Conservation (phyloP, 2,113 vertebrate species). For the Corapipo altera region DNA sequence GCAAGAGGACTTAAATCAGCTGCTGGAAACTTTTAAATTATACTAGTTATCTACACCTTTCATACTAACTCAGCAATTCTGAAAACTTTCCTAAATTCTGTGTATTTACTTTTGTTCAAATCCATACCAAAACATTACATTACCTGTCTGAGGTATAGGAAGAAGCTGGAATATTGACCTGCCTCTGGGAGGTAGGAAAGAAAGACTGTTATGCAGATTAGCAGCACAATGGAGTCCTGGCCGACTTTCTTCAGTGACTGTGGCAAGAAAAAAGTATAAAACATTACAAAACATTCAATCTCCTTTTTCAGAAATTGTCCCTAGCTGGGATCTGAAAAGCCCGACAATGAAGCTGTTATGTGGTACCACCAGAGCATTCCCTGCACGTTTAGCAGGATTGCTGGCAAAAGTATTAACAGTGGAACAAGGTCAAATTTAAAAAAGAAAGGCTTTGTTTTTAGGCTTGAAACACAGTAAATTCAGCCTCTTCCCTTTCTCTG, state of each 20-base stretch:
- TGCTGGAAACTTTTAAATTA: neutral
- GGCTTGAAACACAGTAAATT: neutral
- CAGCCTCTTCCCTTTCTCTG: neutral
- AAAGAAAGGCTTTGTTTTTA: neutral
- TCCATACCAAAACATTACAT: neutral
- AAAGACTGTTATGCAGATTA: constrained; percentile 90
- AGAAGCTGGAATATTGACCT: constrained; percentile 90
- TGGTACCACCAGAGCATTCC: neutral
- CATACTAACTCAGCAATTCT: neutral
- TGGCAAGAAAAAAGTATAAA: neutral
- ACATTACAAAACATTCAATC: neutral
- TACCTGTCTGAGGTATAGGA: constrained; percentile 89
- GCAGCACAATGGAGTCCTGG: constrained; percentile 87
- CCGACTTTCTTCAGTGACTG: constrained; percentile 89
- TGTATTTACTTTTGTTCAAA: neutral
- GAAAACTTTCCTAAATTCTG: neutral
- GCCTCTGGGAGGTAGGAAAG: constrained; percentile 89
- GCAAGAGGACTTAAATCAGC: neutral
- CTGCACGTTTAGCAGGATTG: accelerated
- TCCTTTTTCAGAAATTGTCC: neutral
- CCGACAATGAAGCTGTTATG: accelerated
- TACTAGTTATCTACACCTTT: neutral
- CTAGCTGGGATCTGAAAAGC: neutral
- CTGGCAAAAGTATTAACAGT: neutral
- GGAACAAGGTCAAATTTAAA: neutral